phyloP scores from a whole-genome alignment of 1,140 invertebrate species.

The Pomacea maculata region DNA sequence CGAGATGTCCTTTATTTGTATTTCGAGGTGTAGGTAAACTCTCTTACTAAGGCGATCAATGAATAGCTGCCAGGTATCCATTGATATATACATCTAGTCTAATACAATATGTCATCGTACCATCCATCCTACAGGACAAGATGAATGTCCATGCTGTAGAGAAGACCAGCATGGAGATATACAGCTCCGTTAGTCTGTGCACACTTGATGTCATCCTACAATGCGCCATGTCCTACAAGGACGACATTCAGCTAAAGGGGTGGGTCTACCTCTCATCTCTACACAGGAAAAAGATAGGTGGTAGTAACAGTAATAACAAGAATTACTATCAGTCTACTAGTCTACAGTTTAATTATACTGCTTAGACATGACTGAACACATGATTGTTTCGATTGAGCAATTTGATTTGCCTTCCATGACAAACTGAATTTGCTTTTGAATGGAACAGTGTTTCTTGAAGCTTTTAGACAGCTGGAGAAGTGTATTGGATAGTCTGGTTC shows the following conservation, averaged over 20 bases:
- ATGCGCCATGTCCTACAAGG: constrained; percentile 42
- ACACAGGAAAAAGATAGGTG: too few species aligned
- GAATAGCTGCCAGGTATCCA: neutral
- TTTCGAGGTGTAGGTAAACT: neutral
- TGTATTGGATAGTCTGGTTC: neutral
- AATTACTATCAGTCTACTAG: too few species aligned
- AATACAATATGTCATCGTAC: neutral
- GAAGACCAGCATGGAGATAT: constrained; percentile 33
- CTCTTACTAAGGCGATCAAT: neutral
- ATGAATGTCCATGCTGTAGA: neutral
- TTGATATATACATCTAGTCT: neutral
- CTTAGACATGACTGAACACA: neutral
- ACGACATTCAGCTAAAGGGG: constrained; percentile 36
- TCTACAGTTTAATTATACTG: neutral
- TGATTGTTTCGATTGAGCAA: neutral
- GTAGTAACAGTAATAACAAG: too few species aligned
- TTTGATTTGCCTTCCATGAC: neutral
- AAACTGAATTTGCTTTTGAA: neutral
- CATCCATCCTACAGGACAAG: constrained; percentile 19
- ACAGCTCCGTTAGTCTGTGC: constrained; percentile 23
- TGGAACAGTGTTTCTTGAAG: neutral
- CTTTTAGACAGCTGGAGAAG: neutral
- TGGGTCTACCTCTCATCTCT: constrained; percentile 3
- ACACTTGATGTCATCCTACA: constrained; percentile 45
- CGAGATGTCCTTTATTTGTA: neutral